Conservation (phyloP, 2,888 invertebrate genomes). For the Linnaemya vulpina region DNA sequence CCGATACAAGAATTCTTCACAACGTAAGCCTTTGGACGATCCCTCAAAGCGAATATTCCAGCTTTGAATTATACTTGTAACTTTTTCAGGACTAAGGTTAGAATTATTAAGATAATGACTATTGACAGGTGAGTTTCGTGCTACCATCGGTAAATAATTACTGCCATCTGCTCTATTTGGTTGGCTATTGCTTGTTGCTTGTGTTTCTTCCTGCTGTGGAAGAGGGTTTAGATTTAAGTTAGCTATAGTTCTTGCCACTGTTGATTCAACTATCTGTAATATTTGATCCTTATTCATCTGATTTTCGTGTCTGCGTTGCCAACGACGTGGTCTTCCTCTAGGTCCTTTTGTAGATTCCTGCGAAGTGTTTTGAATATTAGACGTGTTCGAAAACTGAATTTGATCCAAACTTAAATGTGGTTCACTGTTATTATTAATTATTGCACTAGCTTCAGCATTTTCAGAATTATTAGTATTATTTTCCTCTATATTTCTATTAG, state of each 20-base stretch:
- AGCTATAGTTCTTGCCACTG: background rate
- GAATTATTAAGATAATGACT: background rate
- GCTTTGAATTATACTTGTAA: constrained; percentile 8
- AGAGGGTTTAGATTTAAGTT: background rate
- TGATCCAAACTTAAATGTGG: background rate
- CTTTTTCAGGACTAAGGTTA: background rate
- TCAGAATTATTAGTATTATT: background rate
- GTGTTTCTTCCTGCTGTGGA: background rate
- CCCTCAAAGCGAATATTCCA: constrained; percentile 23
- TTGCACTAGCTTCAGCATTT: too few species aligned
- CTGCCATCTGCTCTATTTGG: too few species aligned
- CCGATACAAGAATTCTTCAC: constrained; percentile 20
- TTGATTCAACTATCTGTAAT: background rate
- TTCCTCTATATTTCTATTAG: background rate
- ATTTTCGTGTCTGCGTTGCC: background rate
- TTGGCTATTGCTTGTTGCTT: background rate
- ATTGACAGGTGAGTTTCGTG: background rate
- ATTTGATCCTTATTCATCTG: background rate
- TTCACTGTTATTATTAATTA: background rate
- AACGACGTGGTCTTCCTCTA: background rate
- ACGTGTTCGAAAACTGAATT: background rate
- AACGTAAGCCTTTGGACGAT: background rate
- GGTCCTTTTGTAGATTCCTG: background rate
- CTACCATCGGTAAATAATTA: too few species aligned
- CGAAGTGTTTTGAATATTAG: background rate